Percentiles rank a stretch among this genome's conserved stretches.
These are phyloP conservation scores for Pogonocichla stellata DNA, from an alignment of 2,113 vertebrate genomes.

Conservation along the genomic window DNA sequence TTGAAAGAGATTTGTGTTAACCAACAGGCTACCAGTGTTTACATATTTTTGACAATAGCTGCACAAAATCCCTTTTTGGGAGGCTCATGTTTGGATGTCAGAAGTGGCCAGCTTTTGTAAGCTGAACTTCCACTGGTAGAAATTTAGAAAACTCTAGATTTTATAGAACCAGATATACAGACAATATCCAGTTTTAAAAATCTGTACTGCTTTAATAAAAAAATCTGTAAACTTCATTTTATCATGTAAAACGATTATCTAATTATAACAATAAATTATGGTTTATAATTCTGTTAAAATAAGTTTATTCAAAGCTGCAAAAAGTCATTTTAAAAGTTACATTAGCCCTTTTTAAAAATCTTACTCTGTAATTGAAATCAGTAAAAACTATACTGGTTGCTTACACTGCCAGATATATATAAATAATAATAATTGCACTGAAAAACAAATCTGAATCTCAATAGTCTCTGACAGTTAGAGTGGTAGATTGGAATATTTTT, in stretches of 20 bases:
- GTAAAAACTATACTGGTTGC: not conserved
- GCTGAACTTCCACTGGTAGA: not conserved
- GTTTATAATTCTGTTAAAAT: not conserved
- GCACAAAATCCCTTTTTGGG: not conserved
- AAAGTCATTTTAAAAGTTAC: not conserved
- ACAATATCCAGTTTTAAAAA: not conserved
- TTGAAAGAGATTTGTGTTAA: constrained; percentile 24
- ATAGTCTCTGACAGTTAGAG: not conserved
- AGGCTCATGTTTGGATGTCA: constrained; percentile 10
- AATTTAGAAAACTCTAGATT: constrained; percentile 9
- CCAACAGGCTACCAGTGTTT: not conserved
- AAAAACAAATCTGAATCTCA: constrained; percentile 6
- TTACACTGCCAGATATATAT: not conserved
- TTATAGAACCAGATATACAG: constrained; percentile 25
- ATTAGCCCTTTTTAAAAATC: not conserved
- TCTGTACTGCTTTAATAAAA: not conserved
- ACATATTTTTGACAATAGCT: constrained; percentile 7
- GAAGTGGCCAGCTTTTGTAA: constrained; percentile 24
- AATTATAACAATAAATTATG: not conserved
- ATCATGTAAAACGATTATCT: not conserved
- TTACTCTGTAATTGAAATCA: not conserved
- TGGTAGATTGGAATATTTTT: not conserved
- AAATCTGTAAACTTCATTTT: not conserved
- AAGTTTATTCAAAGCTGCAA: not conserved
- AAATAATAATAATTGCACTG: not conserved